These are phyloP conservation scores for Silurus asotus DNA, from an alignment of 2,113 vertebrate genomes.

Conservation along the genomic window DNA sequence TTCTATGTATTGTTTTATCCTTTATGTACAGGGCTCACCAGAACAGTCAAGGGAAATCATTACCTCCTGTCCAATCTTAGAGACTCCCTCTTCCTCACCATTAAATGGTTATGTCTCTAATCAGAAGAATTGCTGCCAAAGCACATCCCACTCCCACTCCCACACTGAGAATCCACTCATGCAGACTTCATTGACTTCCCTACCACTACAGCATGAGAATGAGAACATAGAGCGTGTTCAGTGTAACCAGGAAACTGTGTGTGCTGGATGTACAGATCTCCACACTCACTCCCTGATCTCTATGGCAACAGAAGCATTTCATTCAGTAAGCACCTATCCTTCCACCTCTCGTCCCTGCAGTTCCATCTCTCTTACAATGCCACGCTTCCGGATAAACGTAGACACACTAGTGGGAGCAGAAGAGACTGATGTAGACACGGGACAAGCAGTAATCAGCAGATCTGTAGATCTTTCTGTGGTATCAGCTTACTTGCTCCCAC, in stretches of 20 bases:
- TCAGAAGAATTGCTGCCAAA: constrained; percentile 56
- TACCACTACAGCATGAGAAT: constrained; percentile 56
- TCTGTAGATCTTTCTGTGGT: constrained; percentile 82
- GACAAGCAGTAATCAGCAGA: constrained; percentile 74
- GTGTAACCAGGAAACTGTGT: constrained; percentile 53
- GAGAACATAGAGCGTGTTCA: constrained; percentile 54
- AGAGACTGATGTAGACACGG: constrained; percentile 93
- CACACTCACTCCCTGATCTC: constrained; percentile 84
- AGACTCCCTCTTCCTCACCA: constrained; percentile 53
- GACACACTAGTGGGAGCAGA: constrained; percentile 82
- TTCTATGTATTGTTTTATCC: constrained; percentile 18
- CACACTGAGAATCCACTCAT: constrained; percentile 40
- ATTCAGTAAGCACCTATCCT: constrained; percentile 63
- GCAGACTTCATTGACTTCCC: constrained; percentile 60
- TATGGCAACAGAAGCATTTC: constrained; percentile 72
- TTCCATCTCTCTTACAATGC: constrained; percentile 63
- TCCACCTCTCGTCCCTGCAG: constrained; percentile 69
- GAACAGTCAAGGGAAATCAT: constrained; percentile 66
- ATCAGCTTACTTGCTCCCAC: constrained; percentile 78
- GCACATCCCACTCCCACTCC: constrained; percentile 53
- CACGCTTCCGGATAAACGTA: constrained; percentile 73
- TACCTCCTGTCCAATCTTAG: constrained; percentile 30
- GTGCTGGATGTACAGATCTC: constrained; percentile 68
- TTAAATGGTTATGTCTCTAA: constrained; percentile 48
- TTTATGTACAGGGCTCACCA: constrained; percentile 74